Percentiles rank a stretch among this genome's conserved stretches.
Evolutionary conservation across 2,797 vertebrate genomes (phyloP).

Genomic region (Lophius americanus): DNA sequence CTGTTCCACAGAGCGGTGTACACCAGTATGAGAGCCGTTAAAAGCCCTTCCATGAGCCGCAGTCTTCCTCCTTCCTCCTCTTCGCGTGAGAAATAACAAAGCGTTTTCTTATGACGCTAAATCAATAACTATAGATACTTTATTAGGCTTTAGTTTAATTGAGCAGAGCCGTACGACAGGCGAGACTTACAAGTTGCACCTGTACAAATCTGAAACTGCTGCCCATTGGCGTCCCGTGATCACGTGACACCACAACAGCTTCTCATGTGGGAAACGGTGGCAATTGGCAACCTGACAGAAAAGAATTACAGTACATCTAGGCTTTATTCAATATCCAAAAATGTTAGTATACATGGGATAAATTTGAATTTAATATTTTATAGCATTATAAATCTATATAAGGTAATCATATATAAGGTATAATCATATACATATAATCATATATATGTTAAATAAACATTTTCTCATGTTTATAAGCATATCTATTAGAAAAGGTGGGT

Average conservation of each 20-base stretch:
- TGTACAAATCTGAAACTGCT: conserved; percentile 36
- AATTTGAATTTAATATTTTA: too few relatives aligned
- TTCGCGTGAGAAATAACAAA: conserved; percentile 3
- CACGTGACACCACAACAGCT: neutral
- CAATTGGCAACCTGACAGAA: too few relatives aligned
- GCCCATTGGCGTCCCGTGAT: neutral
- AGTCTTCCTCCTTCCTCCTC: conserved; percentile 16
- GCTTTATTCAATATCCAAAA: too few relatives aligned
- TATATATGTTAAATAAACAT: too few relatives aligned
- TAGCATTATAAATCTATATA: too few relatives aligned
- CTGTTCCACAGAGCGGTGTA: conserved; percentile 38
- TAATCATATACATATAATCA: too few relatives aligned
- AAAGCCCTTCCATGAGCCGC: conserved; percentile 57
- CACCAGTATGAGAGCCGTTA: conserved; percentile 43
- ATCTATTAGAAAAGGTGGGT: too few relatives aligned
- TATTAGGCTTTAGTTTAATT: conserved; percentile 8
- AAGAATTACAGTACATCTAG: too few relatives aligned
- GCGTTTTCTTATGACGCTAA: neutral
- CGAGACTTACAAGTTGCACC: conserved; percentile 48
- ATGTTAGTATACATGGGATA: too few relatives aligned
- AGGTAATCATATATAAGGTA: too few relatives aligned
- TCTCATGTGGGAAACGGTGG: conserved; percentile 26
- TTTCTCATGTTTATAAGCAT: too few relatives aligned
- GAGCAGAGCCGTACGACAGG: neutral
- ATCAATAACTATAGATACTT: conserved; percentile 12